These are phyloP conservation scores for Drosophila pallidifrons DNA, from an alignment of 1,140 invertebrate species.

Conservation along the genomic window DNA sequence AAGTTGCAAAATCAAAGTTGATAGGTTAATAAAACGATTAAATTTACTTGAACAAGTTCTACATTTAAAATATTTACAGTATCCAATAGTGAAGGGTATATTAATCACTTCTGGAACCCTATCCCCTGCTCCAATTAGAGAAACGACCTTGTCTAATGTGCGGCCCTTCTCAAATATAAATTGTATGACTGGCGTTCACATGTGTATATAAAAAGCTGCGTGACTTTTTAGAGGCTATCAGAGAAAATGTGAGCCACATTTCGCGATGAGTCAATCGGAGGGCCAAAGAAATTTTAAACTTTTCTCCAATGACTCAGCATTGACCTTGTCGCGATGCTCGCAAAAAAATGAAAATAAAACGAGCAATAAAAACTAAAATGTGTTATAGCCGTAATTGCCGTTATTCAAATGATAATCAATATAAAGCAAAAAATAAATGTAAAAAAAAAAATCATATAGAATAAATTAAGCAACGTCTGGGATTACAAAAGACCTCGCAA, in stretches of 20 bases:
- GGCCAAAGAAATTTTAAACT: slow-evolving; percentile 39
- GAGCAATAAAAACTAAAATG: not conserved
- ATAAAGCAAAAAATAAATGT: slow-evolving; percentile 13
- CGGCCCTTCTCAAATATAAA: slow-evolving; percentile 6
- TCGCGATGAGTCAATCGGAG: slow-evolving; percentile 31
- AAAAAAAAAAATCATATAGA: slow-evolving; percentile 1
- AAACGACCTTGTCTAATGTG: slow-evolving; percentile 15
- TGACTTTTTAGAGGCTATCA: slow-evolving; percentile 32
- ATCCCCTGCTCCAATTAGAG: not conserved
- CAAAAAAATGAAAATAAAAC: slow-evolving; percentile 22
- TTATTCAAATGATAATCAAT: slow-evolving; percentile 32
- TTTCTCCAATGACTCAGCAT: slow-evolving; percentile 38
- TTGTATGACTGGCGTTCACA: not conserved
- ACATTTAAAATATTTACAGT: not conserved
- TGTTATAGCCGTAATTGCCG: slow-evolving; percentile 8
- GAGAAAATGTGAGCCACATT: not conserved
- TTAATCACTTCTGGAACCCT: not conserved
- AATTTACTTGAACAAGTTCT: not conserved
- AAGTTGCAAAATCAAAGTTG: too few species aligned
- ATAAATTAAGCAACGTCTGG: slow-evolving; percentile 27
- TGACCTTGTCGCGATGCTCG: slow-evolving; percentile 25
- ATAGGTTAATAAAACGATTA: too few species aligned
- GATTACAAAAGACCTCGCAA: slow-evolving; percentile 57
- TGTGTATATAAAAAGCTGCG: slow-evolving; percentile 9
- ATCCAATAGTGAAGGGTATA: not conserved